Evolutionary conservation across 1,140 invertebrate species (phyloP), one percentile per base, ranked within the genome.

Genomic region (Chlorops oryzae): DNA sequence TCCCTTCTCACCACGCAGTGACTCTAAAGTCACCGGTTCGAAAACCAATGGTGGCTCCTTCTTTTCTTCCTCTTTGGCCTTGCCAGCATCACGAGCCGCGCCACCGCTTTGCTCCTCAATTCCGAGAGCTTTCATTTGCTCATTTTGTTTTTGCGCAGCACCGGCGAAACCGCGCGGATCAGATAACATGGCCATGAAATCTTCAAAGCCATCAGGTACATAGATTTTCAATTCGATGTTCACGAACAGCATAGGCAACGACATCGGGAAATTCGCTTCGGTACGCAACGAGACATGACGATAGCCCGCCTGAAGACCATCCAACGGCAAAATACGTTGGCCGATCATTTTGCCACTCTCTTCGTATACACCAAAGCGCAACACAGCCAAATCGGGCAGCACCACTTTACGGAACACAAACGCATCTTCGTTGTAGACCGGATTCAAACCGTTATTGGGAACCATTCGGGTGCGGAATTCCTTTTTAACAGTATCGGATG

Each of bases 141-240:
- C 87, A 7, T 86, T 85, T 54, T 90, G 79, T 68, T 93, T 92
- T 59, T 84, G 77, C 79, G 88, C 78, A n/a, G 88, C 86, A 3
- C 88, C 89, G 60, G 92, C 81, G 72, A 94, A 96, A 27, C 91
- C 93, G 56, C 91, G 80, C 1, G 96, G 96, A 72, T 97, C 96
- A 28, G 93, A 95, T 45, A 99, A 74, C 7, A 96, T 95, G 57
- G 96, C 94, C 87, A 99, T 98, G 65, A 99, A 89, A 73, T 96
- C 94, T 82, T 95, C 92, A 70, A 98, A 90, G 48, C 96, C 96
- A 78, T 99, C 96, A 44, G 97, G 97, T 51, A 99, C 95, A 77
- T 99, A 99, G 58, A 99, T 99, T 78, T 99, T 99, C 35, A 99
- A 83, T 74, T 98, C 94, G 63, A 99, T 96, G 72, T 97, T 93